Evolutionary conservation across 1,140 invertebrate species (phyloP), one percentile per base, ranked within the genome.

Genomic region (Acromyrmex heyeri): DNA sequence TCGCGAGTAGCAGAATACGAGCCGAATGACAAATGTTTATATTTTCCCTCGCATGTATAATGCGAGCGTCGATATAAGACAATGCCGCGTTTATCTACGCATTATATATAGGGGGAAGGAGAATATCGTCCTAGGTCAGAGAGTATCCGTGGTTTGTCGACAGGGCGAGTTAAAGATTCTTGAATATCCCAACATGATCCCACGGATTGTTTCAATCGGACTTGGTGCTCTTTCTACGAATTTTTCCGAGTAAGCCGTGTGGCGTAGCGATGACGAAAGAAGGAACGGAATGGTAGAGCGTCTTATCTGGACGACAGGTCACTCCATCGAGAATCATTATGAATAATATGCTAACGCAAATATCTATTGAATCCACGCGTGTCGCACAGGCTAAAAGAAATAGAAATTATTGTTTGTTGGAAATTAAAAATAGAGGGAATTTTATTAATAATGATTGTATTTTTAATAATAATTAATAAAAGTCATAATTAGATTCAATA

Each of bases 1-100:
- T 12, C 38, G 62, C 50, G n/a, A 48, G 27, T 16, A 30, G 14
- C 24, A 61, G 53, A 44, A 44, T 69, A 76, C 65, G 48, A 85
- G 67, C 69, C 44, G 34, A 50, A 86, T 89, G 83, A 70, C 88
- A 69, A 88, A 77, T 62, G 87, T 55, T 61, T 61, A 6, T 75
- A 82, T 81, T 10, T 73, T 77, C 87, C 81, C 73, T 89, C 69
- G 53, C 34, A 44, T 73, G 77, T 70, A 78, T 59, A 79, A 88
- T 85, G 72, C 61, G 55, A 88, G 78, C 91, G 91, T 93, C 91
- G 91, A 91, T 93, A 91, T 93, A 93, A 94, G 92, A 94, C 93
- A 94, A 94, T 94, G 89, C 91, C 88, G 72, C 92, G 93, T 94
- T 94, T 94, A 94, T 93, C 93, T 93, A 76, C 86, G 78, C 90